Conservation (phyloP, 2,888 invertebrate species). For the Trichopria drosophilae region DNA sequence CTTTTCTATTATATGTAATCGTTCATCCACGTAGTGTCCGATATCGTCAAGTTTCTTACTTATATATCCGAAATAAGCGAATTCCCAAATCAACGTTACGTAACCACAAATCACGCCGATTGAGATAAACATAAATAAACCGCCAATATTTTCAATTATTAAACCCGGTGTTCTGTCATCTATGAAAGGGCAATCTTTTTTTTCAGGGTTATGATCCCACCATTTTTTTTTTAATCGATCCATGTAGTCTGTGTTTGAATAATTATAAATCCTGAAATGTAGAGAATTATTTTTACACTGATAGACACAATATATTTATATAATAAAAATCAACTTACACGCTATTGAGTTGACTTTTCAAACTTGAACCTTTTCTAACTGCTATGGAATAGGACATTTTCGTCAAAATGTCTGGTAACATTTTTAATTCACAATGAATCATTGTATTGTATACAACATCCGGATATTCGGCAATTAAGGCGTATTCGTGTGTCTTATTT, state of each 20-base stretch:
- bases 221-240: constrained; percentile 90
- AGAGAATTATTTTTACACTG: too few relatives aligned
- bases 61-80: constrained; percentile 89
- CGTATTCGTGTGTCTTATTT: too few relatives aligned
- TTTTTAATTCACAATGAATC: constrained; percentile 84
- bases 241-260: too few relatives aligned
- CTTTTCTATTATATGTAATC: too few relatives aligned
- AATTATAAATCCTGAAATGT: constrained; percentile 18
- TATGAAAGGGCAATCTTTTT: constrained; percentile 76
- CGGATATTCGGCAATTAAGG: constrained; percentile 89
- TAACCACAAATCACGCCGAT: constrained; percentile 88
- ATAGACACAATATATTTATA: too few relatives aligned
- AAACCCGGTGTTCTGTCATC: constrained; percentile 93
- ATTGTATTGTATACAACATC: constrained; percentile 78
- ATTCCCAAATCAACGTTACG: constrained; percentile 85
- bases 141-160: constrained; percentile 92
- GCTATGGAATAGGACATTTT: constrained; percentile 95
- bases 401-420: constrained; percentile 92
- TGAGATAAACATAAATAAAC: constrained; percentile 92
- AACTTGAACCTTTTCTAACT: constrained; percentile 87
- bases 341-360: constrained; percentile 88
- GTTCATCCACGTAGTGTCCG: too few relatives aligned
- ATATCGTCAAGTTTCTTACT: too few relatives aligned
- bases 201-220: constrained; percentile 87
- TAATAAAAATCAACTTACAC: constrained; percentile 69